Evolutionary conservation across 2,797 vertebrate genomes (phyloP), one percentile per base, ranked within the genome.

Genomic region (Loris lydekkerianus): DNA sequence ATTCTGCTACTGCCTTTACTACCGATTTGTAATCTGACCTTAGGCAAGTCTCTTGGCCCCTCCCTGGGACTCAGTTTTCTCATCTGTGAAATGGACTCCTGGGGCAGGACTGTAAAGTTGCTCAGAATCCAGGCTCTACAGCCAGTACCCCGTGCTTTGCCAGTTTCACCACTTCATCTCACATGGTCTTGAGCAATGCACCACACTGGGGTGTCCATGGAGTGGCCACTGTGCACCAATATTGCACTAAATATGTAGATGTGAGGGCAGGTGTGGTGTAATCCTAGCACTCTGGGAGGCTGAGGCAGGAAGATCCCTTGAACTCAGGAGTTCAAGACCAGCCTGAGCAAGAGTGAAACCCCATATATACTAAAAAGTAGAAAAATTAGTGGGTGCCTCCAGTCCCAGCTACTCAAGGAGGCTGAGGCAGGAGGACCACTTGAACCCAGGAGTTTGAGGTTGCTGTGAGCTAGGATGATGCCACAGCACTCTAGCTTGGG

Each of bases 171-270:
- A 43, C 63, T 89, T 91, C 70, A 80, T 91, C 34, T 5, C 9
- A 56, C 6, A 37, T 5, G 27, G 75, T 70, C 75, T 25, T 25
- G 4, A 61, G n/a, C 13, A 17, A 25, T 6, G 27, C 18, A 14
- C 43, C 53, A 31, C 43, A 4, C 31, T 34, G 15, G 10, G 46
- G 31, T 13, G 27, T 37, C 63, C 18, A 20, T 27, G 70, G 43
- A 27, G 25, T 0, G 7, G 29, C 25, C 0, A 0, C 21, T 5
- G 25, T 49, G n/a, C 0, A 0, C 29, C 43, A 29, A 21, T 29
- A 53, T 40, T 34, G 0, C 4, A 43, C 23, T 49, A 25, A 34
- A 14, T 7, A 3, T 0, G 18, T n/a, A 56, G 76, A n/a, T 53
- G 31, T 53, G n/a, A 14, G 31, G 65, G 29, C 7, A 17, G 31